These are phyloP conservation scores for Troides helena DNA, from an alignment of 2,888 invertebrate species.

Conservation along the genomic window DNA sequence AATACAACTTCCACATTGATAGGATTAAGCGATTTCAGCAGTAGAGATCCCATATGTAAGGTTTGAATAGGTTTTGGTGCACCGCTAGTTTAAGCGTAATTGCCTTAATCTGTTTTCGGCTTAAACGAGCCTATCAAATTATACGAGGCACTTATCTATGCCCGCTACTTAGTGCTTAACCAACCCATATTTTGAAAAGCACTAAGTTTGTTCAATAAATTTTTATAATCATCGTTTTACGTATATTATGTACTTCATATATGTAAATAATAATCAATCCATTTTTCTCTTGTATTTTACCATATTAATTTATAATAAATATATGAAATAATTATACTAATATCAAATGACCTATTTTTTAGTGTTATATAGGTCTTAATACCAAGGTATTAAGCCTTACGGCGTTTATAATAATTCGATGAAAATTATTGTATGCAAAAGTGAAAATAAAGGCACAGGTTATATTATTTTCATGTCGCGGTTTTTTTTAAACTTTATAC, in stretches of 20 bases:
- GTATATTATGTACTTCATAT: not conserved
- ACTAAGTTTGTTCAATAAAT: not conserved
- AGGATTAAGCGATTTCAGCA: not conserved
- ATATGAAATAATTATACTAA: no score
- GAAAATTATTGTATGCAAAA: no score
- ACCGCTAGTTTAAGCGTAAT: constrained; percentile 22
- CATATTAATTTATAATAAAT: no score
- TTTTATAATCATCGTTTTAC: not conserved
- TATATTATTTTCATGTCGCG: no score
- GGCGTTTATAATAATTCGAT: no score
- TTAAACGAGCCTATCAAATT: constrained; percentile 25
- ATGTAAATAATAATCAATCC: no score
- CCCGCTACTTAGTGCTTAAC: not conserved
- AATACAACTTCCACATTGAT: not conserved
- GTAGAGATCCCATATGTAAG: not conserved
- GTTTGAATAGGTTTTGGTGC: constrained; percentile 7
- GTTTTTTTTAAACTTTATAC: no score
- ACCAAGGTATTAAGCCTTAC: no score
- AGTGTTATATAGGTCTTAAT: no score
- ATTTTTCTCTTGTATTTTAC: no score
- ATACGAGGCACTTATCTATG: constrained; percentile 9
- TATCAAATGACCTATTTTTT: no score
- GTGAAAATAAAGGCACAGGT: no score
- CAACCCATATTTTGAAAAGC: not conserved
- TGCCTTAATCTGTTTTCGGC: constrained; percentile 21